phyloP scores from a whole-genome alignment of 2,113 vertebrate genomes.

The Strigops habroptila region DNA sequence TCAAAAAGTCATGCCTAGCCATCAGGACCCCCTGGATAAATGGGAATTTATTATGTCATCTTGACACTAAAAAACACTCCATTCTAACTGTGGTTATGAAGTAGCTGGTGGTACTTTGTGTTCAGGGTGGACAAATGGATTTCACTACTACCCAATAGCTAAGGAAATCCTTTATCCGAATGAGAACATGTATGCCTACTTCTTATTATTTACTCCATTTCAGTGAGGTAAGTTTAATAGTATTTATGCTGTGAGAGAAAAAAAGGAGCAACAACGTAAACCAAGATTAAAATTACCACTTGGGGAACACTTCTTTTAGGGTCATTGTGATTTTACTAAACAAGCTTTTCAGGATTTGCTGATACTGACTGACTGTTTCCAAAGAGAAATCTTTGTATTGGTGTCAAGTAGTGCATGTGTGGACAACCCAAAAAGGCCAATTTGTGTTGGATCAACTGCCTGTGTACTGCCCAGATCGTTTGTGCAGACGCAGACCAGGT shows the following conservation, averaged over 20 bases:
- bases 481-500: not conserved
- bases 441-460: not conserved
- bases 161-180: not conserved
- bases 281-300: not conserved
- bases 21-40: not conserved
- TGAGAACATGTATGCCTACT: not conserved
- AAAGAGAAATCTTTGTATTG: not conserved
- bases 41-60: conserved; percentile 48
- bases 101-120: not conserved
- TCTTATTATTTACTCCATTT: not conserved
- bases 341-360: not conserved
- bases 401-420: not conserved
- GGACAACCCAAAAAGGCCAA: not conserved
- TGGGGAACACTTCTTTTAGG: not conserved
- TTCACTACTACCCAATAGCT: not conserved
- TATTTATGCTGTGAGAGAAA: not conserved
- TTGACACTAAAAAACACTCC: conserved; percentile 24
- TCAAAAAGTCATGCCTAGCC: conserved; percentile 66
- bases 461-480: not conserved
- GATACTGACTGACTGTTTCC: not conserved
- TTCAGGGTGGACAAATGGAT: conserved; percentile 1
- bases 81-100: conserved; percentile 27
- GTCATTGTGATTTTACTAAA: not conserved
- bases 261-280: not conserved
- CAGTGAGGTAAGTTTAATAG: not conserved